Conservation (phyloP, 1,140 invertebrate species). For the Diorhabda sublineata region DNA sequence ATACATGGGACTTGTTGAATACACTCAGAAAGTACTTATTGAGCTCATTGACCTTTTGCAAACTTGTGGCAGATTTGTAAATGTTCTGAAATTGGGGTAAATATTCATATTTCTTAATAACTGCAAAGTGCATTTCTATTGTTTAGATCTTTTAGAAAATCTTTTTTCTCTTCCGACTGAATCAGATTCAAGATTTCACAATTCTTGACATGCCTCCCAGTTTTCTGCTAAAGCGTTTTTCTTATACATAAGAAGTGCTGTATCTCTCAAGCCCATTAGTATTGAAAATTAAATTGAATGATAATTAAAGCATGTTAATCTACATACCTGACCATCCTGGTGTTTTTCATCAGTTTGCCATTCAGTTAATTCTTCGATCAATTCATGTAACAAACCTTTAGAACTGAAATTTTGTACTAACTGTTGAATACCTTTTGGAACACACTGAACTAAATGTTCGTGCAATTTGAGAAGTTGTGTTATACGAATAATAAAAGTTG, state of each 20-base stretch:
- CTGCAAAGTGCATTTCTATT: too few species aligned
- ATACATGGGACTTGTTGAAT: too few species aligned
- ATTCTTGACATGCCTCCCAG: too few species aligned
- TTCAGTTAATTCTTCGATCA: constrained; percentile 63
- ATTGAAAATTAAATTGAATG: too few species aligned
- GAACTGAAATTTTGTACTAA: constrained; percentile 56
- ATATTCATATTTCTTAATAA: too few species aligned
- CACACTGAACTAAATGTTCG: constrained; percentile 58
- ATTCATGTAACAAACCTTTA: constrained; percentile 57
- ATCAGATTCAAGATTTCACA: background rate
- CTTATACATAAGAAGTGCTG: too few species aligned
- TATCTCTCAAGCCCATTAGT: too few species aligned
- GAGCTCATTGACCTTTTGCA: too few species aligned
- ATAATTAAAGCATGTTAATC: background rate
- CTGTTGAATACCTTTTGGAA: constrained; percentile 57
- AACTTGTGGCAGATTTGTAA: too few species aligned
- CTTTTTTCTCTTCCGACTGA: background rate
- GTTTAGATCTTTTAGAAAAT: background rate
- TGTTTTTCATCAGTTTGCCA: constrained; percentile 53
- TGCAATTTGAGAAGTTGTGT: constrained; percentile 62
- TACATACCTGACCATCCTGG: constrained; percentile 41
- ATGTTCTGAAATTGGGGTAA: too few species aligned
- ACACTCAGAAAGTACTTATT: too few species aligned
- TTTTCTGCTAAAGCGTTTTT: too few species aligned
- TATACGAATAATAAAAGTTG: constrained; percentile 56